These are phyloP conservation scores for Drosophila barbarae DNA, from an alignment of 2,888 invertebrate genomes.

Conservation along the genomic window DNA sequence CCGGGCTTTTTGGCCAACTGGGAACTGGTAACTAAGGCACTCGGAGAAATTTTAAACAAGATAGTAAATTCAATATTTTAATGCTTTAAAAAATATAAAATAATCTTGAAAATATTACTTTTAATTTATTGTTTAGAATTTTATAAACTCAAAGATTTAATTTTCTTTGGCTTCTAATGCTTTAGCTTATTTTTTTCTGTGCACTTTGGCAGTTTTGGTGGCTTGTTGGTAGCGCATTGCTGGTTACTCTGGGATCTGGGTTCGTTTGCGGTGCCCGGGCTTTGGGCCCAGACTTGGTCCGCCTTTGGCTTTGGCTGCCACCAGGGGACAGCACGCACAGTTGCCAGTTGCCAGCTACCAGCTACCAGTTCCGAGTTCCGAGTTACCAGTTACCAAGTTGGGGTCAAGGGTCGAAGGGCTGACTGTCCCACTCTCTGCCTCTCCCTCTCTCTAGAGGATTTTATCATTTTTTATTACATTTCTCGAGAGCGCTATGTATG, in stretches of 20 bases:
- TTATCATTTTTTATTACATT: slow-evolving; percentile 77
- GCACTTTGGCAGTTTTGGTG: slow-evolving; percentile 40
- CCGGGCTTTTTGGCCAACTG: slow-evolving; percentile 22
- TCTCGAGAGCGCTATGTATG: slow-evolving; percentile 77
- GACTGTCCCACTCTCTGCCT: slow-evolving; percentile 18
- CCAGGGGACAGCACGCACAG: slow-evolving; percentile 67
- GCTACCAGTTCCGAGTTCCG: slow-evolving; percentile 46
- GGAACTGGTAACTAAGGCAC: slow-evolving; percentile 8
- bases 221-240: slow-evolving; percentile 12
- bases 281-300: slow-evolving; percentile 15
- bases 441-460: slow-evolving; percentile 64
- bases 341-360: slow-evolving; percentile 45
- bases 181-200: background rate
- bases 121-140: rapidly evolving
- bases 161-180: background rate
- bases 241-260: slow-evolving; percentile 48
- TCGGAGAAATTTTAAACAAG: background rate
- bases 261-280: slow-evolving; percentile 60
- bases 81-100: background rate
- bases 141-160: background rate
- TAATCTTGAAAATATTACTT: rapidly evolving
- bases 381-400: slow-evolving; percentile 41
- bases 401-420: slow-evolving; percentile 21
- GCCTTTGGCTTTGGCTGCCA: slow-evolving; percentile 41
- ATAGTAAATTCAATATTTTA: rapidly evolving